These are phyloP conservation scores for Dasysyrphus tricinctus DNA, from an alignment of 2,888 invertebrate genomes.

Conservation along the genomic window DNA sequence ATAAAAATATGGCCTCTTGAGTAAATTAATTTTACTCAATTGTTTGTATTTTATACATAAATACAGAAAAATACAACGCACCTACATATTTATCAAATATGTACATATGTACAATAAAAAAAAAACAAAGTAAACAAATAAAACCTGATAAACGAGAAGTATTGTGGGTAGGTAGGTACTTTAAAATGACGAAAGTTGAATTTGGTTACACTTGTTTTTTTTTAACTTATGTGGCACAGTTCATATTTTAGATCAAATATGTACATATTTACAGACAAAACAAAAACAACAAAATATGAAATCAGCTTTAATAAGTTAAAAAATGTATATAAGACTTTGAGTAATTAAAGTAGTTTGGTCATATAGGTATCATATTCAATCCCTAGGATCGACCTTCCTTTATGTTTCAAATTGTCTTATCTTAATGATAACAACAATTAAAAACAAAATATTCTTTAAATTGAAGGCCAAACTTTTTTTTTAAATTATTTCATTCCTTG, in stretches of 20 bases:
- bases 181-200: neutral
- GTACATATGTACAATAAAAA: neutral
- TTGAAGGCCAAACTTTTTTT: neutral
- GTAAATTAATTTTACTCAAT: conserved; percentile 13
- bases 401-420: neutral
- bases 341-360: neutral
- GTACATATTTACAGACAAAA: too few species aligned
- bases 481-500: neutral
- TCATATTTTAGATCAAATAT: neutral
- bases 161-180: conserved; percentile 2
- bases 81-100: neutral
- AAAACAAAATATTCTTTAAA: neutral
- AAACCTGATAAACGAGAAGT: conserved; percentile 30
- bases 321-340: too few species aligned
- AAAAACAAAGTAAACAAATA: conserved; percentile 9
- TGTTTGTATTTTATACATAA: conserved; percentile 11
- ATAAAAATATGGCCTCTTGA: conserved; percentile 12
- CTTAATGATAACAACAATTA: neutral
- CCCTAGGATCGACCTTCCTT: neutral
- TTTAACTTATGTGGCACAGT: neutral
- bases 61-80: conserved; percentile 14
- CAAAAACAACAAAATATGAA: too few species aligned
- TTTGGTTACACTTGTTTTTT: neutral
- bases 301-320: too few species aligned
- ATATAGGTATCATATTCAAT: neutral